These are phyloP conservation scores for Aleiodes alternator DNA, from an alignment of 2,888 invertebrate genomes.

Conservation along the genomic window DNA sequence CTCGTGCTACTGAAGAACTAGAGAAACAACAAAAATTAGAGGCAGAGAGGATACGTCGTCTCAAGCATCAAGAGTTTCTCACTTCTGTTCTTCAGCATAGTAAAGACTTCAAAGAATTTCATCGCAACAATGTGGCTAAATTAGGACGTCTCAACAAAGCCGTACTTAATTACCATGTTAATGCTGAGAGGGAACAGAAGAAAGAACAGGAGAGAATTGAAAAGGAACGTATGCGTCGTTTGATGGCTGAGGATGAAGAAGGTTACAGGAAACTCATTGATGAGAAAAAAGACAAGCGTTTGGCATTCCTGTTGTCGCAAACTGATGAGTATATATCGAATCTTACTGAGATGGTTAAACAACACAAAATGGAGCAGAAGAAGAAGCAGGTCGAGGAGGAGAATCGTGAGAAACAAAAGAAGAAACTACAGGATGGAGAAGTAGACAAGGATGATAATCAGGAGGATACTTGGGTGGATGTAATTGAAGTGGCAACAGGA, in stretches of 20 bases:
- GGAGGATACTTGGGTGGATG: slow-evolving; percentile 89
- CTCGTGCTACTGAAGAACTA: slow-evolving; percentile 97
- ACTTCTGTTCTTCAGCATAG: slow-evolving; percentile 97
- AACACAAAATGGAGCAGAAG: slow-evolving; percentile 95
- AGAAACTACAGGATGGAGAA: slow-evolving; percentile 81
- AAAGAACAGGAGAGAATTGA: slow-evolving; percentile 99
- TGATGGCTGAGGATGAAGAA: slow-evolving; percentile 99
- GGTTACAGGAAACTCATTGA: slow-evolving; percentile 99
- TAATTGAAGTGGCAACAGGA: slow-evolving; percentile 92
- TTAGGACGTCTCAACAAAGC: slow-evolving; percentile 95
- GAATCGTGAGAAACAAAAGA: slow-evolving; percentile 85
- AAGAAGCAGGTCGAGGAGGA: slow-evolving; percentile 93
- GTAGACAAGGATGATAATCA: slow-evolving; percentile 84
- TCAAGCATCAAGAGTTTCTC: slow-evolving; percentile 96
- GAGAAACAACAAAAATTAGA: slow-evolving; percentile 99
- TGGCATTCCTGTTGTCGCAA: slow-evolving; percentile 97
- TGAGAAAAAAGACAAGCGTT: slow-evolving; percentile 97
- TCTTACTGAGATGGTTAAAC: slow-evolving; percentile 97
- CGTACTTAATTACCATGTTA: slow-evolving; percentile 97
- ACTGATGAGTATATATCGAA: slow-evolving; percentile 99
- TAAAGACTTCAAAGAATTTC: slow-evolving; percentile 98
- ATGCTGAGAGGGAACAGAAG: slow-evolving; percentile 99
- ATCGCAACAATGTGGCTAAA: slow-evolving; percentile 93
- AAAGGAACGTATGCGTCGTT: slow-evolving; percentile 98
- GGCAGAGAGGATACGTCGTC: slow-evolving; percentile 96